Base-by-base conservation (phyloP, 2,888 invertebrate species). In the Nineta flava region DNA sequence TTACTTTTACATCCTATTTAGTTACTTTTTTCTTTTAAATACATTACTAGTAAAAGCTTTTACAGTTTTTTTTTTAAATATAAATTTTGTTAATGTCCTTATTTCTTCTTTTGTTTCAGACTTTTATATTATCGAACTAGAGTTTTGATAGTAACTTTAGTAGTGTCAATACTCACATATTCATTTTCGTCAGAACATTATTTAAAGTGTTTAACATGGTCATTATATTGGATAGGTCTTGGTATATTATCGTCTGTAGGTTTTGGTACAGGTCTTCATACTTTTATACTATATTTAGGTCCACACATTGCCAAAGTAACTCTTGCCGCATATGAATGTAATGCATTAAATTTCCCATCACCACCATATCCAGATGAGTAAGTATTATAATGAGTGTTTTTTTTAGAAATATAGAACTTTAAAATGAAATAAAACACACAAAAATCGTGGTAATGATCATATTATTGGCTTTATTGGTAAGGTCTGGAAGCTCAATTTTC, bases 231-330 rank as follows among this genome's bases (percentile, higher is more conserved):
- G 67, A 61, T 61, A 51, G 65, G 67, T 47, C 59, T 67, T 59
- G 99, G 99, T 13, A 86, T 99, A 38, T 77, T 97, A 56, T 97
- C 96, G 40, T 96, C 96, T 0, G 94, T 99, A 50, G 99, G 99
- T 1, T 76, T 99, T 48, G 99, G 99, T 40, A 96, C 97, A 0
- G 99, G 99, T 1, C 77, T 99, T 49, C 99, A 99, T 68, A 99
- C 99, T 52, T 99, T 99, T 74, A 77, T 99, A 48, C 74, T 99
- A 53, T 99, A 99, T 69, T 72, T 99, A 62, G 99, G 99, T n/a
- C 99, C 99, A 31, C 96, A 97, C 65, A 99, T 99, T 71, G 97
- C 97, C 51, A 79, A 90, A 51, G 99, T 99, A 42, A 99, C 99
- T 3, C 73, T 99, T 62, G 99, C 99, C 13, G 99, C 95, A 0